A percentile compares a stretch with the other conserved stretches of the same genome.
Evolutionary conservation across 2,888 invertebrate genomes (phyloP).

Genomic region (Salticus scenicus): DNA sequence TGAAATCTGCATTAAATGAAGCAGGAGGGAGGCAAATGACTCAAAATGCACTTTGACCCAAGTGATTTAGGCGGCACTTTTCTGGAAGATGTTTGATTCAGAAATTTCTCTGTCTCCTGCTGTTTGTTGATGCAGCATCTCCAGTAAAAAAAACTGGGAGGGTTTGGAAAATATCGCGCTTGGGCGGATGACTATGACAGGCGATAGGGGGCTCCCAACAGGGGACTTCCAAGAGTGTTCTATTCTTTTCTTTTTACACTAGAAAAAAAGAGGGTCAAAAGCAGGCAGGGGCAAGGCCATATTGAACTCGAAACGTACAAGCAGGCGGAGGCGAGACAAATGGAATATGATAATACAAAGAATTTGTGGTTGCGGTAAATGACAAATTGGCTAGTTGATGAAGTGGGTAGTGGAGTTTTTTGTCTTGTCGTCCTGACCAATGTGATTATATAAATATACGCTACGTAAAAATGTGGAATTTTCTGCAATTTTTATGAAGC

Average conservation of each 20-base stretch:
- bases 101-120: not conserved
- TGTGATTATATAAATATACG: too few species aligned
- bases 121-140: slow-evolving; percentile 20
- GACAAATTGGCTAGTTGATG: not conserved
- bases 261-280: not conserved
- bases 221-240: not conserved
- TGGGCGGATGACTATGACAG: not conserved
- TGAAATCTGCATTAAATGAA: slow-evolving; percentile 5
- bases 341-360: not conserved
- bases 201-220: not conserved
- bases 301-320: slow-evolving; percentile 1
- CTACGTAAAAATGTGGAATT: too few species aligned
- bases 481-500: too few species aligned
- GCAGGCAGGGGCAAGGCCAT: not conserved
- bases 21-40: not conserved
- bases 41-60: not conserved
- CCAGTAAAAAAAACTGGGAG: not conserved
- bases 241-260: not conserved
- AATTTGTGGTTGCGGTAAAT: not conserved
- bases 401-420: not conserved
- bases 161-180: not conserved
- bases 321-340: slow-evolving; percentile 1
- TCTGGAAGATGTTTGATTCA: not conserved
- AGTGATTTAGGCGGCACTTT: not conserved
- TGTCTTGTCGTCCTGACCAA: too few species aligned